phyloP scores from a whole-genome alignment of 2,113 vertebrate genomes.

The Tichodroma muraria region DNA sequence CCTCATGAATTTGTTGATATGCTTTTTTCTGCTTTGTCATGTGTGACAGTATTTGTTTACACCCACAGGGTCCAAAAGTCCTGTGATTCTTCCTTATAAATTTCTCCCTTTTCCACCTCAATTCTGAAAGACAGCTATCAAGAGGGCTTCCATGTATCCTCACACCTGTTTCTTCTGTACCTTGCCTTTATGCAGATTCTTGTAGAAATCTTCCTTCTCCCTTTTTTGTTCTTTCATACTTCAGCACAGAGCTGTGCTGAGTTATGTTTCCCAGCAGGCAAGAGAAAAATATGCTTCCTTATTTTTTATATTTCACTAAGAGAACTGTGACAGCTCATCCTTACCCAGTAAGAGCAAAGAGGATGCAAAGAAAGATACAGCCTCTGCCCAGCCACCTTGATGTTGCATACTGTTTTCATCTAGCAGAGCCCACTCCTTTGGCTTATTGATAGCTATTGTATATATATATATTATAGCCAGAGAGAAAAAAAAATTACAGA shows the following conservation, averaged over 20 bases:
- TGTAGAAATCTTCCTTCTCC: background rate
- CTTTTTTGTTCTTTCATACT: background rate
- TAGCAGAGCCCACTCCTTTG: background rate
- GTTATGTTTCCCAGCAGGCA: background rate
- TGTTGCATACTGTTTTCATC: background rate
- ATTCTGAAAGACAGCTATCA: background rate
- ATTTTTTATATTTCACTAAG: background rate
- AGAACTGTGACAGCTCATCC: background rate
- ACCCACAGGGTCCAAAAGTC: background rate
- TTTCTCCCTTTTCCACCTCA: background rate
- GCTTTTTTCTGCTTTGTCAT: background rate
- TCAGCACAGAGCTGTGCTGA: background rate
- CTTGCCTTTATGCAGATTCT: background rate
- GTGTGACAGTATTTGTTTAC: background rate
- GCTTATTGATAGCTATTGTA: background rate
- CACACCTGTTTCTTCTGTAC: background rate
- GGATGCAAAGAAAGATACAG: background rate
- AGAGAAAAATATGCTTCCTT: background rate
- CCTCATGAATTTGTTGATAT: background rate
- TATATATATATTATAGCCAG: too few species aligned
- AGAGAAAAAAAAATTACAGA: background rate
- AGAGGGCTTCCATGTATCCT: background rate
- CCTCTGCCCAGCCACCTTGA: background rate
- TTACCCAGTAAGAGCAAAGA: background rate
- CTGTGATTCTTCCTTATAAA: background rate